Base-by-base conservation (phyloP, 2,797 vertebrate species). In the Sylvia borin region DNA sequence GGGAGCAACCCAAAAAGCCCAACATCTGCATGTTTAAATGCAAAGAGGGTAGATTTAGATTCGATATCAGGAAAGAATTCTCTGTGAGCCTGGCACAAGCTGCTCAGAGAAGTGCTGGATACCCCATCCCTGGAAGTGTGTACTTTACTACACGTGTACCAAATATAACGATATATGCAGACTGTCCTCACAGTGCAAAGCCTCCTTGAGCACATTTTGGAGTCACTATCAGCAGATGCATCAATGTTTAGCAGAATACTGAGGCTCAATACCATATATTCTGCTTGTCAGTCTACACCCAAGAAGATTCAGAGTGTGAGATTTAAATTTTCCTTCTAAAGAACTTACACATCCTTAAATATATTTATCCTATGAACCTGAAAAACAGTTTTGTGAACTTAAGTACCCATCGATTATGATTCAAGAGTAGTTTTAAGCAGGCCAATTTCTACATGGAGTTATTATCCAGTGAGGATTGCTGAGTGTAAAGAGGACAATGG, bases 401-500 rank as follows among this genome's bases (percentile, higher is more conserved):
- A 93, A 85, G 36, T 51, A 65, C 22, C 18, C 74, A 74, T 45
- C 2, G 0, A 47, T 21, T 90, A 47, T 51, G 74, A 90, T 48
- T 73, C 19, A n/a, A 24, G 9, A 61, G 60, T 21, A 43, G 66
- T 61, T 96, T 92, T 79, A 92, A 91, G n/a, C 40, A 55, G 66
- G 55, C 54, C 65, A 50, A 9, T 71, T 45, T 75, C 84, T 86
- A 78, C 61, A 62, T 1, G 38, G 74, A 88, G 68, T 40, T 47
- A 94, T 93, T 94, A 93, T 79, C 85, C 68, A 58, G 61, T 1
- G 5, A 84, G 79, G 26, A 76, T 82, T 96, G 51, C 55, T 65
- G 20, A 50, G 85, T 83, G 74, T 92, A 43, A 97, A 96, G 86
- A 95, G 97, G 94, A 97, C 95, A 96, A 81, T 7, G 54, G 97